Percentiles rank a stretch among this genome's conserved stretches.
These are phyloP conservation scores for Pseudococcus longispinus DNA, from an alignment of 2,888 invertebrate genomes.

Conservation along the genomic window DNA sequence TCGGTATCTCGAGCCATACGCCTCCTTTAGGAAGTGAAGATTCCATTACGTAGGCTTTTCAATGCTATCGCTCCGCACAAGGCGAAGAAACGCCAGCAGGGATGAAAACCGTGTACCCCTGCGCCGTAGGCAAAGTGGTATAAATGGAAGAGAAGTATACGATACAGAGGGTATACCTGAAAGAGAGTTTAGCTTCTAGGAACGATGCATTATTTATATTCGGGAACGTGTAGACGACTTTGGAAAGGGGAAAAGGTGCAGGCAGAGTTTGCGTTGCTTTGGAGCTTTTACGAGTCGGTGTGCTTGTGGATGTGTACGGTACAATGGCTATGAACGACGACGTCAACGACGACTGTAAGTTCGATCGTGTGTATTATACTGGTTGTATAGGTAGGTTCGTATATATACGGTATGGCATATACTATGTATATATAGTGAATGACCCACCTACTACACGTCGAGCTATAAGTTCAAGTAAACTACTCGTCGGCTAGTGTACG, in stretches of 20 bases:
- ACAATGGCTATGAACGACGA: neutral
- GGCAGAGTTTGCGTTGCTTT: too few relatives aligned
- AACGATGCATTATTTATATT: neutral
- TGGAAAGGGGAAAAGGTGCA: neutral
- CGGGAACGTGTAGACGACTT: neutral
- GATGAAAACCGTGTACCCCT: neutral
- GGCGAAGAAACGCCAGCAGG: neutral
- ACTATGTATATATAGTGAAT: neutral
- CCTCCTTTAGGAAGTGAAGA: neutral
- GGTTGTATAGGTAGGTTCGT: neutral
- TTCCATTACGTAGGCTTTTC: neutral
- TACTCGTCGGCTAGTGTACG: neutral
- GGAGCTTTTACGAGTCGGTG: neutral
- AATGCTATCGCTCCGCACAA: neutral
- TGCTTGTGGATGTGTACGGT: neutral
- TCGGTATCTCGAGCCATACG: neutral
- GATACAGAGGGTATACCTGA: neutral
- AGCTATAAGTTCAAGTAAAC: slow-evolving; percentile 13
- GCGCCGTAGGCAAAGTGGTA: neutral
- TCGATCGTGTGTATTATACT: neutral
- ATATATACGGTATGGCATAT: neutral
- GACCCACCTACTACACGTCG: slow-evolving; percentile 8
- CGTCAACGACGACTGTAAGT: neutral
- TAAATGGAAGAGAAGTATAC: neutral
- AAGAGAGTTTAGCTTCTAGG: neutral